These are phyloP conservation scores for Chrysodeixis includens DNA, from an alignment of 2,888 invertebrate species.

Conservation along the genomic window DNA sequence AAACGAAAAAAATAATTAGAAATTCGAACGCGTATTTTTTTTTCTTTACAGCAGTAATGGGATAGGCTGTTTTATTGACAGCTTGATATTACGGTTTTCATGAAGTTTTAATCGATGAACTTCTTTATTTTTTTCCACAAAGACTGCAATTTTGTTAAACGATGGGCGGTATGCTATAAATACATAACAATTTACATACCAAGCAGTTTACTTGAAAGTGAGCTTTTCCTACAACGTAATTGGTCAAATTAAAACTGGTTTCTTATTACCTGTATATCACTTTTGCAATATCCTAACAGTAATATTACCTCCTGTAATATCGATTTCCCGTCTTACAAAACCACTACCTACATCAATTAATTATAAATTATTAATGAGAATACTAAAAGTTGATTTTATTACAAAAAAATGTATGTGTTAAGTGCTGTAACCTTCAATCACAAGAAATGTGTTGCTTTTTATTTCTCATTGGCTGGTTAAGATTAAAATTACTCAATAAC, in stretches of 20 bases:
- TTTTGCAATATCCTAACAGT: conserved; percentile 61
- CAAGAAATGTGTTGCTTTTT: background rate
- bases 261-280: conserved; percentile 42
- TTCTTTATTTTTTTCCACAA: background rate
- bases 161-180: background rate
- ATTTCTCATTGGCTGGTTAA: background rate
- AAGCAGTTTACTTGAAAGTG: conserved; percentile 33
- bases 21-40: too few relatives aligned
- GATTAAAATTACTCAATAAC: background rate
- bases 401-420: conserved; percentile 18
- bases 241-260: conserved; percentile 52
- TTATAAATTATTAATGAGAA: conserved; percentile 26
- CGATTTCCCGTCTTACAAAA: conserved; percentile 66
- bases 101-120: background rate
- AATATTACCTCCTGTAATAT: conserved; percentile 52
- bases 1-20: too few relatives aligned
- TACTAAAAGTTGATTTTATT: conserved; percentile 29
- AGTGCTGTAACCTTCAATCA: background rate
- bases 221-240: conserved; percentile 49
- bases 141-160: background rate
- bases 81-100: too few relatives aligned
- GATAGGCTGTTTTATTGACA: too few relatives aligned
- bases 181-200: conserved; percentile 15
- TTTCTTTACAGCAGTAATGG: too few relatives aligned
- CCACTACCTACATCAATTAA: conserved; percentile 34